phyloP scores from a whole-genome alignment of 2,888 invertebrate species.

The Bugula neritina region DNA sequence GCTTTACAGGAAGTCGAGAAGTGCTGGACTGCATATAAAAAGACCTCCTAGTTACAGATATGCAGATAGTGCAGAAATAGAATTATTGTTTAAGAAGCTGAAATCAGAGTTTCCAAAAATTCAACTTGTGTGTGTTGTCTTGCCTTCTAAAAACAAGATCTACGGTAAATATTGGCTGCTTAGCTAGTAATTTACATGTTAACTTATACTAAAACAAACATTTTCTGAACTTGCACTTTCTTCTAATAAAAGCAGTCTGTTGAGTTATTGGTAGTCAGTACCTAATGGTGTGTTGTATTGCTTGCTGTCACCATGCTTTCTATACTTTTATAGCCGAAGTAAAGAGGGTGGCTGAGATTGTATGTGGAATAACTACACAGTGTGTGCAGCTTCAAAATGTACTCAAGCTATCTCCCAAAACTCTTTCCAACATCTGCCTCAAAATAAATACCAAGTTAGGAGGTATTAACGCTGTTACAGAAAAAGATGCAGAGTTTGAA shows the following conservation, averaged over 20 bases:
- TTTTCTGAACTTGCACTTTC: no score
- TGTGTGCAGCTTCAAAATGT: slow-evolving; percentile 99
- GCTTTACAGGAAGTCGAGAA: slow-evolving; percentile 96
- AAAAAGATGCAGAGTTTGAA: no score
- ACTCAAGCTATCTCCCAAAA: slow-evolving; percentile 98
- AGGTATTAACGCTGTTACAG: slow-evolving; percentile 97
- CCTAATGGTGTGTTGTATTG: no score
- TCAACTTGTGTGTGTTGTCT: slow-evolving; percentile 91
- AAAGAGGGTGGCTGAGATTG: slow-evolving; percentile 97
- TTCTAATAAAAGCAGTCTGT: no score
- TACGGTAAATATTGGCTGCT: slow-evolving; percentile 79
- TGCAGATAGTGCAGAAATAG: slow-evolving; percentile 96
- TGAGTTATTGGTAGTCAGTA: no score
- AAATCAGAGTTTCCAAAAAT: slow-evolving; percentile 92
- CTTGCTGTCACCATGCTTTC: no score
- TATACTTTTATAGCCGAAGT: slow-evolving; percentile 91
- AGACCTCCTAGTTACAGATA: slow-evolving; percentile 94
- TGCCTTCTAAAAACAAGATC: slow-evolving; percentile 98
- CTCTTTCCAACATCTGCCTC: slow-evolving; percentile 94
- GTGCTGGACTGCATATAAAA: slow-evolving; percentile 99
- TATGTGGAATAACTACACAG: slow-evolving; percentile 98
- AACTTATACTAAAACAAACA: no score
- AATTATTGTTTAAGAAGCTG: slow-evolving; percentile 99
- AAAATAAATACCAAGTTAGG: slow-evolving; percentile 99
- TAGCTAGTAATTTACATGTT: no score